phyloP scores from a whole-genome alignment of 2,888 invertebrate genomes.

The Danaus chrysippus region DNA sequence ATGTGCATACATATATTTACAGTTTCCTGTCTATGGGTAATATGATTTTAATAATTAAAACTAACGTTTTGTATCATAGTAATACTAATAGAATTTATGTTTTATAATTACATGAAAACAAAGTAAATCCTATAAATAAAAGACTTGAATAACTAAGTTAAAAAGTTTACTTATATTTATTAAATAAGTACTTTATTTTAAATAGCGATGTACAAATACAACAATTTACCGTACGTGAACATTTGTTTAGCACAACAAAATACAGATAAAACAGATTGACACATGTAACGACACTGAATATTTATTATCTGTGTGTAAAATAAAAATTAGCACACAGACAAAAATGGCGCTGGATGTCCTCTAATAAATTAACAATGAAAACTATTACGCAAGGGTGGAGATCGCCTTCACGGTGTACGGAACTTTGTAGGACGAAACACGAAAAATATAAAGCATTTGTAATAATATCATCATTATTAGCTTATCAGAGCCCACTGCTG shows the following conservation, averaged over 20 bases:
- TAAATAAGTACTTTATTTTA: too few relatives aligned
- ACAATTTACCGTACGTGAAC: too few relatives aligned
- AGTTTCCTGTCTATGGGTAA: constrained; percentile 23
- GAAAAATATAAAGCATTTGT: background rate
- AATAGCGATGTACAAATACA: too few relatives aligned
- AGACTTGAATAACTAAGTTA: too few relatives aligned
- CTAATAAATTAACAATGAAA: constrained; percentile 51
- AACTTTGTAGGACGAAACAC: constrained; percentile 39
- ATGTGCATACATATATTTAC: constrained; percentile 20
- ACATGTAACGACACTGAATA: constrained; percentile 9
- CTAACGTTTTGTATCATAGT: too few relatives aligned
- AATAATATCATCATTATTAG: too few relatives aligned
- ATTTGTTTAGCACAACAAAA: background rate
- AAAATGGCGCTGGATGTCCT: constrained; percentile 38
- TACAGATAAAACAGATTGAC: background rate
- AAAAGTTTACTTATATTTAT: too few relatives aligned
- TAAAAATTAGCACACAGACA: constrained; percentile 20
- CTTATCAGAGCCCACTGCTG: too few relatives aligned
- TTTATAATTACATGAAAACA: too few relatives aligned
- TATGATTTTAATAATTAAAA: too few relatives aligned
- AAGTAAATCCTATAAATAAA: too few relatives aligned
- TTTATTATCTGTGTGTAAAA: background rate
- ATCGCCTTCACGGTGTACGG: constrained; percentile 53
- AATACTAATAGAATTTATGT: too few relatives aligned
- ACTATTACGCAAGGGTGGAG: constrained; percentile 46